Evolutionary conservation across 2,888 invertebrate genomes (phyloP).

Genomic region (Saturnia pavonia): DNA sequence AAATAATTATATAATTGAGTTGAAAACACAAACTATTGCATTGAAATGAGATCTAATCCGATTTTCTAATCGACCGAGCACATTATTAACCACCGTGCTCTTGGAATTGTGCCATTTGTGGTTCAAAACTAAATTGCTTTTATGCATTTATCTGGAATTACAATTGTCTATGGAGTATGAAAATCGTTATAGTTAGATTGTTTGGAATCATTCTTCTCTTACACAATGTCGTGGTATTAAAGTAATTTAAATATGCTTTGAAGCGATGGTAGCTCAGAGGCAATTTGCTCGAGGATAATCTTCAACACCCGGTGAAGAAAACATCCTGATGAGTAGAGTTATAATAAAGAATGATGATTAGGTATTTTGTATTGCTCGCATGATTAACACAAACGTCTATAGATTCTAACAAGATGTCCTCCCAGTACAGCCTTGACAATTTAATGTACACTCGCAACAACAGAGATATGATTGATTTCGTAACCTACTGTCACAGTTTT

Average conservation of each 20-base stretch:
- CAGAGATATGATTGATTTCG: too few species aligned
- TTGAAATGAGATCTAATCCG: slow-evolving; percentile 27
- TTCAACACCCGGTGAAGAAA: too few species aligned
- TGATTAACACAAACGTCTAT: too few species aligned
- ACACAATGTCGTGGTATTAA: background rate
- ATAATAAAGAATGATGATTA: too few species aligned
- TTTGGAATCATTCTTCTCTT: background rate
- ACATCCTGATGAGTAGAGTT: too few species aligned
- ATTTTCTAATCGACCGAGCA: slow-evolving; percentile 41
- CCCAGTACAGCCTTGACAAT: too few species aligned
- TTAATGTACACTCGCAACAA: too few species aligned
- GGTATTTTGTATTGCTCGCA: too few species aligned
- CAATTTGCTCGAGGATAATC: too few species aligned
- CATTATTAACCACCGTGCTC: slow-evolving; percentile 35
- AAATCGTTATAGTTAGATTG: background rate
- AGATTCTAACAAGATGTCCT: too few species aligned
- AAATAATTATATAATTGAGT: background rate
- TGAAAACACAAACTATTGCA: background rate
- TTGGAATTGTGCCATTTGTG: background rate
- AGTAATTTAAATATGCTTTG: background rate
- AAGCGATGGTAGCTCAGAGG: too few species aligned
- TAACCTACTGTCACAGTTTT: too few species aligned
- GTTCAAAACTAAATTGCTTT: slow-evolving; percentile 18
- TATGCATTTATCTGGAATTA: background rate
- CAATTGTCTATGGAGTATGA: background rate